A percentile compares a stretch with the other conserved stretches of the same genome.
Conservation (phyloP, 2,888 invertebrate species). For the Morpho deidamia region DNA sequence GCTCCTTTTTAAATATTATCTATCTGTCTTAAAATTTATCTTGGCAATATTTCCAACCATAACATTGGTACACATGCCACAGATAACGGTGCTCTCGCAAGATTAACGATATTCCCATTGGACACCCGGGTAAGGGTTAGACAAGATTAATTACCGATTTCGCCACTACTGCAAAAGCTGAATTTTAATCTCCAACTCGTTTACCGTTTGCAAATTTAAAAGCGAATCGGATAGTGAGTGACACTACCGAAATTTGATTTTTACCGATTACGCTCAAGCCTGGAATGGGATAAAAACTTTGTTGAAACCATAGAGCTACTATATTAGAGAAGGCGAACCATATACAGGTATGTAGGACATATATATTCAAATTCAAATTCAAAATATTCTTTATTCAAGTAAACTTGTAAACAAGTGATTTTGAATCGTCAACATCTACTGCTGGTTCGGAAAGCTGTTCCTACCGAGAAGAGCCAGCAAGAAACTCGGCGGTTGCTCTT, state of each 20-base stretch:
- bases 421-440: no score
- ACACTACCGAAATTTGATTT: conserved; percentile 16
- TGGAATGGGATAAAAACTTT: no score
- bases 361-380: no score
- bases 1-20: no score
- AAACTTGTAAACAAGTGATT: no score
- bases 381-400: no score
- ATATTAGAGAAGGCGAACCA: no score
- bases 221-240: conserved; percentile 32
- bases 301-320: no score
- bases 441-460: no score
- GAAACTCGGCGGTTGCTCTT: no score
- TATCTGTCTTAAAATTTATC: not conserved
- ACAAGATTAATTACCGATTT: conserved; percentile 57
- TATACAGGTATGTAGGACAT: no score
- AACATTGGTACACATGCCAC: conserved; percentile 53
- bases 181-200: conserved; percentile 49
- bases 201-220: conserved; percentile 34
- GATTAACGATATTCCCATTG: conserved; percentile 23
- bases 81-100: conserved; percentile 41
- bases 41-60: not conserved
- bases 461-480: no score
- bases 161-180: conserved; percentile 41
- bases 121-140: conserved; percentile 44
- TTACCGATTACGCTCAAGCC: conserved; percentile 4